Evolutionary conservation across 1,140 invertebrate genomes (phyloP).

Genomic region (Gonioctena quinquepunctata): DNA sequence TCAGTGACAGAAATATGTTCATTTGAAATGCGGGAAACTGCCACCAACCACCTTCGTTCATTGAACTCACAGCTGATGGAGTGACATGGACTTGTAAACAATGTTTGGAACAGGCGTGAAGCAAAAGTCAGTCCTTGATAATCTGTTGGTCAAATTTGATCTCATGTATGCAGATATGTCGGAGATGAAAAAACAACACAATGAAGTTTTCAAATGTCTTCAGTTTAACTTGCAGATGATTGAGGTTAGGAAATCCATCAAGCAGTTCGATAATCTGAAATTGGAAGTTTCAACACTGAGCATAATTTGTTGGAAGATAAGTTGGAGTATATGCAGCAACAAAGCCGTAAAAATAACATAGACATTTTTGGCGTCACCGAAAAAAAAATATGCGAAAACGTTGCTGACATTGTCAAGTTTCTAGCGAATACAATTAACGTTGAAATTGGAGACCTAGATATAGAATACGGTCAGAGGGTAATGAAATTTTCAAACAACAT

Average conservation of each 20-base stretch:
- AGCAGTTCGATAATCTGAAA: neutral
- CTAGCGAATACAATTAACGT: neutral
- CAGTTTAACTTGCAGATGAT: no score
- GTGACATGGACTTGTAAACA: no score
- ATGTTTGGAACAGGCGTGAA: no score
- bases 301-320: neutral
- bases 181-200: no score
- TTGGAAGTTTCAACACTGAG: neutral
- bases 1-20: no score
- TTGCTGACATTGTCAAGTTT: neutral
- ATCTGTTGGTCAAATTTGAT: no score
- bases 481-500: neutral
- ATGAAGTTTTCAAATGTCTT: no score
- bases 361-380: neutral
- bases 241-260: neutral
- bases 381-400: neutral
- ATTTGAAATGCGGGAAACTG: no score
- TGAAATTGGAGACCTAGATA: neutral
- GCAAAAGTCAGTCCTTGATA: no score
- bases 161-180: no score
- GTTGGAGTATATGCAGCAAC: neutral
- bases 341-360: neutral
- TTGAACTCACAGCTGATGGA: no score
- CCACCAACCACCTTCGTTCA: no score
- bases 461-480: neutral